Evolutionary conservation across 1,140 invertebrate genomes (phyloP).

Genomic region (Orchesella cincta): DNA sequence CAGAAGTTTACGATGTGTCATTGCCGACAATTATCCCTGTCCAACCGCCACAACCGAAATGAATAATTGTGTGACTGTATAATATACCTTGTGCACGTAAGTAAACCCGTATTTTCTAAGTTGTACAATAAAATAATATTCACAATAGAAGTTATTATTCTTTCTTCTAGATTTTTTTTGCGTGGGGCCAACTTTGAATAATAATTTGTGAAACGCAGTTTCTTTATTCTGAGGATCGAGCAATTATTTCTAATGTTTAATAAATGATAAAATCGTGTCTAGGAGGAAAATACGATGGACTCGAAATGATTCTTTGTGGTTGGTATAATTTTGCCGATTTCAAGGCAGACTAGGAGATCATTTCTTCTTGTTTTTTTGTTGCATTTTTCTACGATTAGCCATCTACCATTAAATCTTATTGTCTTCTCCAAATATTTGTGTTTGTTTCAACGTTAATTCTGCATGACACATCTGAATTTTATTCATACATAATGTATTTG

Average conservation of each 20-base stretch:
- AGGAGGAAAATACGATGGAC: not conserved
- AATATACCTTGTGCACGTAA: too few relatives aligned
- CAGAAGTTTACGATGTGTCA: constrained; percentile 4
- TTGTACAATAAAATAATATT: not conserved
- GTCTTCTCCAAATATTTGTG: too few relatives aligned
- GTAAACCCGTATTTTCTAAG: too few relatives aligned
- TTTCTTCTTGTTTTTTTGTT: too few relatives aligned
- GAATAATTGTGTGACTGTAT: not conserved
- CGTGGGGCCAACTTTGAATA: not conserved
- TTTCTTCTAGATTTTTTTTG: not conserved
- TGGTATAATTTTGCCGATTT: not conserved
- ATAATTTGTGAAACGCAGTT: not conserved
- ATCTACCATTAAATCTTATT: too few relatives aligned
- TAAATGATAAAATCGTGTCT: constrained; percentile 43
- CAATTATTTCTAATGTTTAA: constrained; percentile 43
- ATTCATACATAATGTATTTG: too few relatives aligned
- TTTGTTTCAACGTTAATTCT: too few relatives aligned
- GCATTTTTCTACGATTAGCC: too few relatives aligned
- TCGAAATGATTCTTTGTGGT: not conserved
- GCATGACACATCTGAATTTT: too few relatives aligned
- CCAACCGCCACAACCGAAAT: not conserved
- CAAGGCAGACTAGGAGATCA: too few relatives aligned
- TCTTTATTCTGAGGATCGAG: constrained; percentile 18
- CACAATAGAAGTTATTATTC: not conserved
- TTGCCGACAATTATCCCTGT: constrained; percentile 11